Conservation (phyloP, 2,888 invertebrate species). For the Agrochola lychnidis region DNA sequence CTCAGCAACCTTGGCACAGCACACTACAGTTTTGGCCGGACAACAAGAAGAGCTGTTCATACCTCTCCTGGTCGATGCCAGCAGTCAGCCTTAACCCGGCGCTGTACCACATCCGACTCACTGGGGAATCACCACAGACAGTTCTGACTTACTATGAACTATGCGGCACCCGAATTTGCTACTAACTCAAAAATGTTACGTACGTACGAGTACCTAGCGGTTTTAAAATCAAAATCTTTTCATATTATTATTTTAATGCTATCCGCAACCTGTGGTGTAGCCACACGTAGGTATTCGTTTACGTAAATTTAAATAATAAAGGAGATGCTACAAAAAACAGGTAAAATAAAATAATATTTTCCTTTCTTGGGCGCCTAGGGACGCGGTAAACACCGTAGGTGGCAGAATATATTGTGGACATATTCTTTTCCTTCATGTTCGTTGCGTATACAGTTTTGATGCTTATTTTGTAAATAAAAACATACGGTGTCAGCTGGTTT, state of each 20-base stretch:
- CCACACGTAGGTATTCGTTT: constrained; percentile 36
- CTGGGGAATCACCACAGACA: too few relatives aligned
- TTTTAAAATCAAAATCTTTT: constrained; percentile 9
- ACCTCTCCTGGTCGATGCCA: too few relatives aligned
- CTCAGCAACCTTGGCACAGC: too few relatives aligned
- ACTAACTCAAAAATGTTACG: not conserved
- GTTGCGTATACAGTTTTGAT: constrained; percentile 52
- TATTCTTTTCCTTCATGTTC: constrained; percentile 51
- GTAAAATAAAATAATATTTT: constrained; percentile 67
- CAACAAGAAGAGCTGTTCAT: too few relatives aligned
- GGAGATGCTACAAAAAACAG: constrained; percentile 60
- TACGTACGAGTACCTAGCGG: not conserved
- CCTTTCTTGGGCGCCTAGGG: constrained; percentile 57
- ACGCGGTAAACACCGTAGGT: constrained; percentile 67
- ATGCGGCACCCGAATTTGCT: too few relatives aligned
- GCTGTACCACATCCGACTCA: too few relatives aligned
- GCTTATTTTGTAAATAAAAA: constrained; percentile 66
- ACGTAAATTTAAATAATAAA: constrained; percentile 66
- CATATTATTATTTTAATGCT: constrained; percentile 26
- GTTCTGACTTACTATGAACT: too few relatives aligned
- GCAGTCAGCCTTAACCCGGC: too few relatives aligned
- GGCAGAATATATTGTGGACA: constrained; percentile 65
- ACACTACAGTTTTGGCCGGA: too few relatives aligned
- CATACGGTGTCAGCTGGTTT: constrained; percentile 58
- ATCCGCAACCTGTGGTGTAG: constrained; percentile 21